A percentile compares a stretch with the other conserved stretches of the same genome.
phyloP scores from a whole-genome alignment of 2,888 invertebrate genomes.

The Artemia sinica region DNA sequence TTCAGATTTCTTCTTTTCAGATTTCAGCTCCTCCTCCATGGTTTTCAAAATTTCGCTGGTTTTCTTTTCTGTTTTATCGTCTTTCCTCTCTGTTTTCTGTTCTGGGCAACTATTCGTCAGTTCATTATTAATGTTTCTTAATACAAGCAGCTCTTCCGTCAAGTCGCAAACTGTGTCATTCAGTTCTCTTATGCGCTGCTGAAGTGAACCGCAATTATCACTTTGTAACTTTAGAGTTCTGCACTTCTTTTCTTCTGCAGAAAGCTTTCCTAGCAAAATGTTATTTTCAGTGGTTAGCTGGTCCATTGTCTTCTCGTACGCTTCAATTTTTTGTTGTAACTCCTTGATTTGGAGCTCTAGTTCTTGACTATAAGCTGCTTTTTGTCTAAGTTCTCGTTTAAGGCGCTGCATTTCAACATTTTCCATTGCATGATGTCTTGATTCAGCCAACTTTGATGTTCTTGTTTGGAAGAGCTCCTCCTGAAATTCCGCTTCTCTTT shows the following conservation, averaged over 20 bases:
- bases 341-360: constrained; percentile 1
- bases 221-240: not conserved
- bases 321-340: not conserved
- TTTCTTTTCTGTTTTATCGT: not conserved
- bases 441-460: not conserved
- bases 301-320: not conserved
- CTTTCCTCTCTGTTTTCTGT: not conserved
- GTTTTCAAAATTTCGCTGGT: not conserved
- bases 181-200: not conserved
- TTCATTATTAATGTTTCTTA: not conserved
- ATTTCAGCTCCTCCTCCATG: not conserved
- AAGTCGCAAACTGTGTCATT: constrained; percentile 3
- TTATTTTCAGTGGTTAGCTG: constrained; percentile 4
- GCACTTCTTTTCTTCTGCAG: not conserved
- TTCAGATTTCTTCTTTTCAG: not conserved
- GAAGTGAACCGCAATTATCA: not conserved
- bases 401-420: not conserved
- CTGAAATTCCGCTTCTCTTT: constrained; percentile 1
- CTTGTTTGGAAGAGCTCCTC: constrained; percentile 6
- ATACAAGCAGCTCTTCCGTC: not conserved
- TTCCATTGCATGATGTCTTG: not conserved
- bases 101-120: not conserved
- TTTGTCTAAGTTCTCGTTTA: not conserved
- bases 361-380: constrained; percentile 1
- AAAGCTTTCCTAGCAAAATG: not conserved